Evolutionary conservation across 2,797 vertebrate genomes (phyloP).

Genomic region (Sardinella longiceps): DNA sequence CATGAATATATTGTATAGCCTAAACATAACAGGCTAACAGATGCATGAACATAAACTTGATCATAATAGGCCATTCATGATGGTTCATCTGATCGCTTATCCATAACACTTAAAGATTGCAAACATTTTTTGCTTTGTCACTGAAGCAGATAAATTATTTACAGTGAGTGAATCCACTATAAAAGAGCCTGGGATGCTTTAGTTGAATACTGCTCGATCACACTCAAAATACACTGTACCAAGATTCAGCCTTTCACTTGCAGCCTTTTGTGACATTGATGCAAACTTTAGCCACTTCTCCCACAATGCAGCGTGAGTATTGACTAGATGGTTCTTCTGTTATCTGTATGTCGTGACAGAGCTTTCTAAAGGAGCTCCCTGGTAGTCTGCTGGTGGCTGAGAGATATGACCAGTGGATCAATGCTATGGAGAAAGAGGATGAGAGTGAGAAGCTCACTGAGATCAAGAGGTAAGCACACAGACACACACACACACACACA

Average conservation of each 20-base stretch:
- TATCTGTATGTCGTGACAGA: conserved; percentile 72
- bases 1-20: too few relatives aligned
- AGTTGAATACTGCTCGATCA: background rate
- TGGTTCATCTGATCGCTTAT: too few relatives aligned
- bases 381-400: conserved; percentile 83
- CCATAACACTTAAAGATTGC: too few relatives aligned
- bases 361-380: conserved; percentile 91
- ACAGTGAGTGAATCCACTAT: too few relatives aligned
- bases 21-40: too few relatives aligned
- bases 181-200: too few relatives aligned
- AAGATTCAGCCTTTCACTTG: background rate
- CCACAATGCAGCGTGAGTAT: background rate
- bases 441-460: conserved; percentile 73
- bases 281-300: background rate
- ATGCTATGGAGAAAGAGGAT: conserved; percentile 74
- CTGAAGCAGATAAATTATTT: too few relatives aligned
- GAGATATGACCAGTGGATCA: conserved; percentile 85
- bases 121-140: too few relatives aligned
- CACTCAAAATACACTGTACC: background rate
- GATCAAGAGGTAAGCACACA: conserved; percentile 78
- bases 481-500: background rate
- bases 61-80: too few relatives aligned
- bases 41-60: too few relatives aligned
- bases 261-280: background rate
- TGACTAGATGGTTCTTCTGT: background rate